These are phyloP conservation scores for Zingel zingel DNA, from an alignment of 2,113 vertebrate genomes.

Conservation along the genomic window DNA sequence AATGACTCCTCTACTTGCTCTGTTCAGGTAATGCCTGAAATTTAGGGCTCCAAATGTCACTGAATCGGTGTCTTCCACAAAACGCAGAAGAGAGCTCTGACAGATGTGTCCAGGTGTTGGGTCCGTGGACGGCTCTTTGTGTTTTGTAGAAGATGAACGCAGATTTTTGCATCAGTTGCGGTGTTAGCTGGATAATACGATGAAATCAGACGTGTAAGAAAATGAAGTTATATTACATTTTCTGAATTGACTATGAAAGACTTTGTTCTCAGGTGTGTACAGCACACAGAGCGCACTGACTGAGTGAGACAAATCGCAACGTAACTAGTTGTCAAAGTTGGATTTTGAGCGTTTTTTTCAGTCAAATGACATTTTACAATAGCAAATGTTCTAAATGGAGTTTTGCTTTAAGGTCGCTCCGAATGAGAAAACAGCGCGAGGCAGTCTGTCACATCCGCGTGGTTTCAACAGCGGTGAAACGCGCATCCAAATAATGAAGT, in stretches of 20 bases:
- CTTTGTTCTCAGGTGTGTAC: not conserved
- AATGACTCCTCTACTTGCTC: slow-evolving; percentile 44
- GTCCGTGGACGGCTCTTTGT: not conserved
- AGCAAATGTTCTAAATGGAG: not conserved
- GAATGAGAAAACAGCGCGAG: not conserved
- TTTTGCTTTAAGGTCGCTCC: not conserved
- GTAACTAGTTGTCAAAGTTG: not conserved
- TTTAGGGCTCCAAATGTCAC: not conserved
- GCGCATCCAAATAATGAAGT: not conserved
- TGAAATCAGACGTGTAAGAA: not conserved
- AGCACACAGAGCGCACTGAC: not conserved
- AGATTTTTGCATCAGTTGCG: not conserved
- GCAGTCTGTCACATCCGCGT: not conserved
- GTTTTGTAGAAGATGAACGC: not conserved
- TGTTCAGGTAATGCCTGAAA: not conserved
- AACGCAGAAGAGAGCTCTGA: not conserved
- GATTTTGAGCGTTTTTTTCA: not conserved
- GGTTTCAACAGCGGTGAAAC: not conserved
- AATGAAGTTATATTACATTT: not conserved
- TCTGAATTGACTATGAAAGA: not conserved
- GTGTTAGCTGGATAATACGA: not conserved
- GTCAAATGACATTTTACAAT: not conserved
- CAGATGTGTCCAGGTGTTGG: slow-evolving; percentile 50
- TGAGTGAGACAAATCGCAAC: not conserved
- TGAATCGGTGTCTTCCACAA: not conserved